These are phyloP conservation scores for Aspidapion aeneum DNA, from an alignment of 2,888 invertebrate species.

Conservation along the genomic window DNA sequence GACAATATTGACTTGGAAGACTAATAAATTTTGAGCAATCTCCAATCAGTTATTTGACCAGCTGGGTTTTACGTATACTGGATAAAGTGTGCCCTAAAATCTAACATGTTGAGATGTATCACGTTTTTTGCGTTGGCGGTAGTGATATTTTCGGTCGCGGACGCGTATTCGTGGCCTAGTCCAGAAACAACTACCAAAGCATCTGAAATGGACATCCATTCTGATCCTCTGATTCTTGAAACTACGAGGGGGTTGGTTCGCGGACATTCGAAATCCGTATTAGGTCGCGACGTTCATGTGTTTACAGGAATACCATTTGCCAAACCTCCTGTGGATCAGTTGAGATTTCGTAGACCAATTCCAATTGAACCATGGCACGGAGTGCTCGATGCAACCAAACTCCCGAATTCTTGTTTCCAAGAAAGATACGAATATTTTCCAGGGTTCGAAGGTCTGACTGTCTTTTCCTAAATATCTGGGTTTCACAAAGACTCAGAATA, in stretches of 20 bases:
- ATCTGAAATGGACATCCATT: conserved; percentile 47
- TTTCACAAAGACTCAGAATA: conserved; percentile 78
- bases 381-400: conserved; percentile 71
- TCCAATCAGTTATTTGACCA: conserved; percentile 16
- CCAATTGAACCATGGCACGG: conserved; percentile 87
- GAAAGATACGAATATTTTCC: conserved; percentile 87
- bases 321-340: conserved; percentile 80
- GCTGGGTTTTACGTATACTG: conserved; percentile 21
- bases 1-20: too few species aligned
- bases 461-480: conserved; percentile 93
- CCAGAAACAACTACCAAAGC: conserved; percentile 44
- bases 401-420: conserved; percentile 87
- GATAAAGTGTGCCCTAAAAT: background rate
- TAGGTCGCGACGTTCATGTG: conserved; percentile 82
- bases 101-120: background rate
- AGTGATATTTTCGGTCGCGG: conserved; percentile 20
- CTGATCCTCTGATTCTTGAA: conserved; percentile 77
- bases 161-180: conserved; percentile 47
- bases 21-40: too few species aligned
- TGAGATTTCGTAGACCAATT: conserved; percentile 82
- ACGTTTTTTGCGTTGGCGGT: background rate
- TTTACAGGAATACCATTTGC: conserved; percentile 91
- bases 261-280: conserved; percentile 74
- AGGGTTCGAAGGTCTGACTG: conserved; percentile 91
- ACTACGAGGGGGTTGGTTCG: conserved; percentile 79